phyloP scores from a whole-genome alignment of 2,113 vertebrate genomes.

The Gulo gulo region DNA sequence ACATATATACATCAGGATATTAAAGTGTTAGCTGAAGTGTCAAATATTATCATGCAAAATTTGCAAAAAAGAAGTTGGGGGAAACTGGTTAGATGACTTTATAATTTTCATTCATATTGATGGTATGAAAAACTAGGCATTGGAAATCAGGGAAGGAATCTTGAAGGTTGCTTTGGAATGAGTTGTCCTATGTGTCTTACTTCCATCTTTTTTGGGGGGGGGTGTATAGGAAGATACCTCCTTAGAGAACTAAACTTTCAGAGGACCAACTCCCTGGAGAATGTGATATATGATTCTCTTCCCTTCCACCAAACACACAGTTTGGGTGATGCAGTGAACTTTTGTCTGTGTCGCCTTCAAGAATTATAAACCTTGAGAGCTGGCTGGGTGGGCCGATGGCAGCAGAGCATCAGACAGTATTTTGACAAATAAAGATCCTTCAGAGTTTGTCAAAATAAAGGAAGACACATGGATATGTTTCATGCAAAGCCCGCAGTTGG shows the following conservation, averaged over 20 bases:
- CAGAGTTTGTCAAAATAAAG: neutral
- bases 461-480: neutral
- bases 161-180: neutral
- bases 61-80: neutral
- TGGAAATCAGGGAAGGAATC: neutral
- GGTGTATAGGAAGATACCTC: neutral
- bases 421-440: neutral
- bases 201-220: neutral
- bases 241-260: neutral
- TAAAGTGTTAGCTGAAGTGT: neutral
- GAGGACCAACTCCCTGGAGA: neutral
- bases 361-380: neutral
- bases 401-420: neutral
- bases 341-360: neutral
- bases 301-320: neutral
- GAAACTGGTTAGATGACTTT: neutral
- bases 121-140: neutral
- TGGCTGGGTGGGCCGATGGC: accelerated
- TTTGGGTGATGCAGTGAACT: neutral
- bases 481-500: neutral
- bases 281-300: neutral
- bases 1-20: neutral
- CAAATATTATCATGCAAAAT: neutral
- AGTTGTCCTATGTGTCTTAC: neutral
- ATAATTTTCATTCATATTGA: neutral